phyloP scores from a whole-genome alignment of 2,113 vertebrate species.

The Thermophis baileyi region DNA sequence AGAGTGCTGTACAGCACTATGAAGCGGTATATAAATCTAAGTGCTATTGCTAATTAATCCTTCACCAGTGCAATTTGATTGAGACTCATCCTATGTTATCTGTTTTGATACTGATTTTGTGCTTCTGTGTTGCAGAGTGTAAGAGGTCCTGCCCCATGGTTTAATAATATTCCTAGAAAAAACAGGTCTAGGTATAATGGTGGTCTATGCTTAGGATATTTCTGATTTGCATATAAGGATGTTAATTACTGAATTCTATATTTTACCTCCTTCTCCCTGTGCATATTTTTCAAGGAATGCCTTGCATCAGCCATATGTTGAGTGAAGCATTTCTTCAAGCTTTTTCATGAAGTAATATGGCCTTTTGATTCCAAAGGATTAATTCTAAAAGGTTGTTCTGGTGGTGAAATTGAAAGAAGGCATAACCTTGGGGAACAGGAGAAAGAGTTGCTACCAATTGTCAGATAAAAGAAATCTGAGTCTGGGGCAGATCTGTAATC shows the following conservation, averaged over 20 bases:
- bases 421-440: neutral
- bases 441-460: neutral
- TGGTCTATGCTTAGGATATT: neutral
- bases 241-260: neutral
- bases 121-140: neutral
- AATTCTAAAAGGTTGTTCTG: neutral
- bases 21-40: too few relatives aligned
- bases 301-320: neutral
- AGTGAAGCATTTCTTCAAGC: neutral
- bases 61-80: neutral
- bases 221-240: neutral
- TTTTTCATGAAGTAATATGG: neutral
- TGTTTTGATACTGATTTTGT: neutral
- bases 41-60: neutral
- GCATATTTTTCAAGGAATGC: neutral
- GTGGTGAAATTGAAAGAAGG: neutral
- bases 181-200: neutral
- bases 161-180: neutral
- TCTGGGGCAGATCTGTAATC: neutral
- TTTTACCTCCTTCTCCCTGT: neutral
- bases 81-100: neutral
- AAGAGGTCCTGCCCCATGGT: neutral
- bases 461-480: neutral
- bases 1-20: too few relatives aligned
- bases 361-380: neutral